Evolutionary conservation across 2,797 vertebrate species (phyloP).

Genomic region (Sebastiscus albofasciatus): DNA sequence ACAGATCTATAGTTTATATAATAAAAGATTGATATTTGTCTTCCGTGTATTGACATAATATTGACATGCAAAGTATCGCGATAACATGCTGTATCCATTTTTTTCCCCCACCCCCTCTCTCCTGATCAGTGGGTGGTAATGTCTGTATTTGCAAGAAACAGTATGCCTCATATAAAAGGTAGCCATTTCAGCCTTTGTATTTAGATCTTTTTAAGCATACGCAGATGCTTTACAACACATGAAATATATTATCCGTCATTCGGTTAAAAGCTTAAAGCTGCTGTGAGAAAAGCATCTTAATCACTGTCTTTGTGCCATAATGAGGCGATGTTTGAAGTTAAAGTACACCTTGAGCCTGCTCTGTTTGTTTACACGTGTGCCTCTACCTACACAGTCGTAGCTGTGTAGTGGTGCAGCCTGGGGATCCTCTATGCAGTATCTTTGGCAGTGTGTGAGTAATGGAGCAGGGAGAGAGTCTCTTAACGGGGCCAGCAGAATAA

Average conservation of each 20-base stretch:
- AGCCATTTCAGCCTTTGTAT: not conserved
- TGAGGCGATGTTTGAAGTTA: slow-evolving; percentile 5
- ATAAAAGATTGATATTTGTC: no score
- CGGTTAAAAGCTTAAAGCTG: slow-evolving; percentile 19
- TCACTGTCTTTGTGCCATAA: not conserved
- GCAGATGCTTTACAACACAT: not conserved
- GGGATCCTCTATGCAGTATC: slow-evolving; percentile 55
- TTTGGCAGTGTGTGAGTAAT: slow-evolving; percentile 73
- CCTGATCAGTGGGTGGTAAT: not conserved
- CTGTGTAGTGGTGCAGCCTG: slow-evolving; percentile 39
- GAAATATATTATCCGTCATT: not conserved
- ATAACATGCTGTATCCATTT: no score
- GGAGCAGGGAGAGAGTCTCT: slow-evolving; percentile 58
- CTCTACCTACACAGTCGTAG: slow-evolving; percentile 29
- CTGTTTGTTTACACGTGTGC: slow-evolving; percentile 31
- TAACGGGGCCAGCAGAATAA: slow-evolving; percentile 73
- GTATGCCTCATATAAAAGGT: not conserved
- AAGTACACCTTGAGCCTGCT: slow-evolving; percentile 6
- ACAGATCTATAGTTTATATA: no score
- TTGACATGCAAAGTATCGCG: no score
- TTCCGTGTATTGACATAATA: no score
- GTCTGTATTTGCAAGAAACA: not conserved
- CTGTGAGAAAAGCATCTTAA: slow-evolving; percentile 3
- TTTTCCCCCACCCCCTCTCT: no score
- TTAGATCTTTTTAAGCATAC: not conserved